Base-by-base conservation (phyloP, 1,140 invertebrate species). In the Hyles euphorbiae region DNA sequence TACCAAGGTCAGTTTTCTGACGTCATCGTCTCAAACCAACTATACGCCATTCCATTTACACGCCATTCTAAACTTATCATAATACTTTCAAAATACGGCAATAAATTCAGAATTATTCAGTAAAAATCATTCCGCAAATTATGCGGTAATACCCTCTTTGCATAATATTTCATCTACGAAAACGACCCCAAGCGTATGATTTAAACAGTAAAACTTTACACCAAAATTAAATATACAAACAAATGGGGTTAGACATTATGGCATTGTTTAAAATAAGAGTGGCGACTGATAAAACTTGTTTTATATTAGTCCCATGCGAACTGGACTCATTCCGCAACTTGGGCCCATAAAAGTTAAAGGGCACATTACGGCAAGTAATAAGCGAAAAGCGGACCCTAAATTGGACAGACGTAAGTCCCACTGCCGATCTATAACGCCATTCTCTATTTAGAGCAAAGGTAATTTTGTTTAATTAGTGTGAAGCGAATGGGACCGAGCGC, bases 361-460 rank as follows among this genome's bases (percentile, higher is more conserved):
- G 75, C 73, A 77, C 80, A 86, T 83, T 83, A 83, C 70, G 72
- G 65, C 74, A 78, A 82, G 81, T 83, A 86, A 83, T 81, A 81
- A 78, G 71, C 72, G 76, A 81, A 80, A 75, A 74, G 72, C 67
- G 60, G 56, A 69, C 61, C 67, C 70, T 83, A 76, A 78, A 82
- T 81, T 80, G 68, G 68, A 59, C 60, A 55, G 60, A 48, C 71
- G 64, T 56, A 62, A 71, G 67, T 49, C 61, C 60, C 46, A 61
- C 53, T 56, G 55, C 63, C 68, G 72, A 74, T 74, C 70, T 78
- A 67, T 73, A 54, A 56, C 56, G 46, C 58, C 50, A 56, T 58
- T 59, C 56, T 76, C 67, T 74, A 67, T 69, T 54, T 33, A 22
- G 40, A 54, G 3, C 7, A 22, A 44, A 43, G 40, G 12, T 54